Conservation (phyloP, 1,140 invertebrate species). For the Hylaeus volcanicus region DNA sequence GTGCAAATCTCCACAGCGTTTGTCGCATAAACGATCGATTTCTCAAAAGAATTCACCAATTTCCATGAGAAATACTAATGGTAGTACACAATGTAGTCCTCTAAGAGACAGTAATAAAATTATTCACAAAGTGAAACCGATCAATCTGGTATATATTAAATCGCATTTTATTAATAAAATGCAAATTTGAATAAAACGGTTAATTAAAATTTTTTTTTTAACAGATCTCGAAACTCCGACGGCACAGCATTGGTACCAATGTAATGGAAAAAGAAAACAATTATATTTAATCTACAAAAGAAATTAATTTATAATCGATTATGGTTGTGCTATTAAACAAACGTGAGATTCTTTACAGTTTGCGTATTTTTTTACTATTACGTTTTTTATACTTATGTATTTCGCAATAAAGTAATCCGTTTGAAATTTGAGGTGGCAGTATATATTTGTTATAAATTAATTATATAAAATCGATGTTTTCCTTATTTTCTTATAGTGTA, state of each 20-base stretch:
- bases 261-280: slow-evolving; percentile 62
- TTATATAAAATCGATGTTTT: background rate
- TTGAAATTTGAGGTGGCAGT: background rate
- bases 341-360: background rate
- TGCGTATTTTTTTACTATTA: slow-evolving; percentile 26
- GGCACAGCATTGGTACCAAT: slow-evolving; percentile 36
- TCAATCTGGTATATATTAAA: slow-evolving; percentile 62
- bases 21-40: slow-evolving; percentile 18
- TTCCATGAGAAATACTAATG: slow-evolving; percentile 7
- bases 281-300: slow-evolving; percentile 23
- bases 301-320: slow-evolving; percentile 16
- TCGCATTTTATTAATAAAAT: background rate
- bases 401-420: slow-evolving; percentile 53
- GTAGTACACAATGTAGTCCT: slow-evolving; percentile 54
- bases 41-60: slow-evolving; percentile 42
- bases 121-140: slow-evolving; percentile 59
- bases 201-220: slow-evolving; percentile 31
- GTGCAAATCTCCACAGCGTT: slow-evolving; percentile 35
- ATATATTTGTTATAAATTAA: background rate
- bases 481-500: too few species aligned
- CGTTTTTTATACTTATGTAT: slow-evolving; percentile 43
- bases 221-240: slow-evolving; percentile 59
- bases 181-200: background rate
- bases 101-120: slow-evolving; percentile 62
- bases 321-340: slow-evolving; percentile 32